Conservation (phyloP, 2,797 vertebrate genomes). For the Eutrigla gurnardus region DNA sequence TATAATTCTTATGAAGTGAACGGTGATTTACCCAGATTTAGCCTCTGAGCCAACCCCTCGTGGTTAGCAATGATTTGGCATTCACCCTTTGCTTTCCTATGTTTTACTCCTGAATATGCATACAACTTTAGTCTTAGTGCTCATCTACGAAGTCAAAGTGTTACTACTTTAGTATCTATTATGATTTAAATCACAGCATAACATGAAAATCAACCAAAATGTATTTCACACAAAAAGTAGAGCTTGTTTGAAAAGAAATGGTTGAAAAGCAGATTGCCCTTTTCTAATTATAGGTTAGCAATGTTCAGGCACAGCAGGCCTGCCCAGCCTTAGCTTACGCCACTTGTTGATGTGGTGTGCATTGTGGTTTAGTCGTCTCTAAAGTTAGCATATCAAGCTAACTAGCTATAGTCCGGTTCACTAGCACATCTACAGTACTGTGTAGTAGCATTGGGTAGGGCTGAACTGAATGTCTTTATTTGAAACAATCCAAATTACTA, state of each 20-base stretch:
- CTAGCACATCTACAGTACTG: neutral
- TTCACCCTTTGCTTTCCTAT: slow-evolving; percentile 10
- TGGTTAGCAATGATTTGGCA: slow-evolving; percentile 11
- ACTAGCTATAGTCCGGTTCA: neutral
- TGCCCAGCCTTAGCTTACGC: too few species aligned
- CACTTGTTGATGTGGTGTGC: too few species aligned
- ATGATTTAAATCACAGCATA: neutral
- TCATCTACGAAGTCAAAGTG: neutral
- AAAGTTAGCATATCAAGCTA: neutral
- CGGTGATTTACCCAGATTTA: slow-evolving; percentile 32
- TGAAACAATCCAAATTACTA: neutral
- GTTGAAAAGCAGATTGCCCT: neutral
- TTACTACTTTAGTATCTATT: neutral
- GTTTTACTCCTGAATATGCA: slow-evolving; percentile 19
- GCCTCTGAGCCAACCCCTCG: slow-evolving; percentile 1
- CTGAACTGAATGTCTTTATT: neutral
- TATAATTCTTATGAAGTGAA: slow-evolving; percentile 42
- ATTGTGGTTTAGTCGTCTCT: too few species aligned
- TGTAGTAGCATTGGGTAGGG: too few species aligned
- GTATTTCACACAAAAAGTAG: too few species aligned
- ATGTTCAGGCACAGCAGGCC: neutral
- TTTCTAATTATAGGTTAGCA: neutral
- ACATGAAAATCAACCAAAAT: neutral
- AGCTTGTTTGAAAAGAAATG: too few species aligned
- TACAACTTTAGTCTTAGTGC: neutral